These are phyloP conservation scores for Hydrozoanthus tunicans DNA, from an alignment of 64 coral and sea anemone genomes.

Conservation along the genomic window DNA sequence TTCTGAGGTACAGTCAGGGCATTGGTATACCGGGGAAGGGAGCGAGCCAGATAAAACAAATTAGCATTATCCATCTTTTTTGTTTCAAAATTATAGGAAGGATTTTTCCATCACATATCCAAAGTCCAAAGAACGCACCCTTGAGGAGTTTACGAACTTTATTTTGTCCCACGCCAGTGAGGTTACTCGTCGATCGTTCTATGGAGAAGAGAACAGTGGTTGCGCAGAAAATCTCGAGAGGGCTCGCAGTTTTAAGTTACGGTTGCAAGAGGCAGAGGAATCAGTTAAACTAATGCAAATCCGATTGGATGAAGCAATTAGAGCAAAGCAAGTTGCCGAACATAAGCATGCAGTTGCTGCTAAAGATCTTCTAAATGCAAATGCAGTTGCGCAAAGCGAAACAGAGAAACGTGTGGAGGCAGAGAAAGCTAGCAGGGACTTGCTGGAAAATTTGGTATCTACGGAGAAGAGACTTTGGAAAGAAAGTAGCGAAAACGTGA, in stretches of 20 bases:
- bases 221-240: slow-evolving; percentile 3
- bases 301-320: slow-evolving; percentile 35
- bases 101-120: slow-evolving; percentile 44
- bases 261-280: slow-evolving; percentile 11
- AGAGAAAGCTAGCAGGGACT: neutral
- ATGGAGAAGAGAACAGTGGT: slow-evolving; percentile 2
- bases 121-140: slow-evolving; percentile 32
- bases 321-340: slow-evolving; percentile 17
- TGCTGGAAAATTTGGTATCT: slow-evolving; percentile 26
- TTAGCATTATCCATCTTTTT: neutral
- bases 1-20: too few relatives aligned
- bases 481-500: neutral
- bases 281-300: slow-evolving; percentile 13
- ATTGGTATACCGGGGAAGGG: too few relatives aligned
- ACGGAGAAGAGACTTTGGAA: slow-evolving; percentile 31
- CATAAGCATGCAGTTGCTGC: slow-evolving; percentile 22
- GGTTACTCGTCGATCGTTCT: neutral
- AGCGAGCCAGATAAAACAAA: too few relatives aligned
- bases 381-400: neutral
- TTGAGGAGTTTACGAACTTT: slow-evolving; percentile 7
- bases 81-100: slow-evolving; percentile 9
- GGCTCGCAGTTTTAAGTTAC: neutral
- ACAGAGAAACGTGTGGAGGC: slow-evolving; percentile 7
- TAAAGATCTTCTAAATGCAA: slow-evolving; percentile 29
- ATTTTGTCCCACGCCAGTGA: slow-evolving; percentile 23